These are phyloP conservation scores for Caenorhabditis sinica DNA, from an alignment of 2,888 invertebrate genomes.

Conservation along the genomic window DNA sequence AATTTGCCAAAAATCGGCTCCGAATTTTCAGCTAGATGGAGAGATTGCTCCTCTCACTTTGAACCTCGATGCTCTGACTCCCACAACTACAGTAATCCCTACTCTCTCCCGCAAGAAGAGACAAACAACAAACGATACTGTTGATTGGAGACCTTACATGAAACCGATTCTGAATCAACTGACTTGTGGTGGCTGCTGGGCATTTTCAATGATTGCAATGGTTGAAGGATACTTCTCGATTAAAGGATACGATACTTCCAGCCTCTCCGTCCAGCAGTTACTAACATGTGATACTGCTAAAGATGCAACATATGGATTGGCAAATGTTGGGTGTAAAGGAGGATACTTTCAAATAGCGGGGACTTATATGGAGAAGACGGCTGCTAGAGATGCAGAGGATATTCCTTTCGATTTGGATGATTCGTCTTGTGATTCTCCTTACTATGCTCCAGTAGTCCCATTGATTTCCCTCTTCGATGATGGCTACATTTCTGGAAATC, in stretches of 20 bases:
- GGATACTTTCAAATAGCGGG: conserved; percentile 87
- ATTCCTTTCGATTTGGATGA: conserved; percentile 66
- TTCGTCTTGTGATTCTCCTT: conserved; percentile 33
- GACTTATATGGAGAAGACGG: conserved; percentile 54
- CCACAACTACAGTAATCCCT: conserved; percentile 1
- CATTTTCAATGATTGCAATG: conserved; percentile 87
- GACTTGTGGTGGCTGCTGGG: conserved; percentile 94
- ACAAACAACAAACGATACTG: conserved; percentile 16
- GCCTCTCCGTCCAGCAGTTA: conserved; percentile 69
- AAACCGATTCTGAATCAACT: conserved; percentile 87
- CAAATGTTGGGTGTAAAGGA: conserved; percentile 90
- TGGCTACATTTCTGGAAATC: conserved; percentile 47
- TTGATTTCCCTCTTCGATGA: conserved; percentile 50
- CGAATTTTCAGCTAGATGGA: conserved; percentile 47
- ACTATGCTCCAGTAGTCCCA: conserved; percentile 51
- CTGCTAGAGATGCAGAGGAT: conserved; percentile 19
- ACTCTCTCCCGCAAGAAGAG: conserved; percentile 15
- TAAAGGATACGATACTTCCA: conserved; percentile 22
- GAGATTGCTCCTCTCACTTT: conserved; percentile 67
- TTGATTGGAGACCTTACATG: conserved; percentile 89
- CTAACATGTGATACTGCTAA: conserved; percentile 63
- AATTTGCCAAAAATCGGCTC: too few species aligned
- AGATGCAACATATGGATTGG: conserved; percentile 57
- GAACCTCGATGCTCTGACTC: conserved; percentile 6
- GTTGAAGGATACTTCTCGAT: conserved; percentile 67